These are phyloP conservation scores for Gastrophysa polygoni DNA, from an alignment of 2,888 invertebrate genomes.

Conservation along the genomic window DNA sequence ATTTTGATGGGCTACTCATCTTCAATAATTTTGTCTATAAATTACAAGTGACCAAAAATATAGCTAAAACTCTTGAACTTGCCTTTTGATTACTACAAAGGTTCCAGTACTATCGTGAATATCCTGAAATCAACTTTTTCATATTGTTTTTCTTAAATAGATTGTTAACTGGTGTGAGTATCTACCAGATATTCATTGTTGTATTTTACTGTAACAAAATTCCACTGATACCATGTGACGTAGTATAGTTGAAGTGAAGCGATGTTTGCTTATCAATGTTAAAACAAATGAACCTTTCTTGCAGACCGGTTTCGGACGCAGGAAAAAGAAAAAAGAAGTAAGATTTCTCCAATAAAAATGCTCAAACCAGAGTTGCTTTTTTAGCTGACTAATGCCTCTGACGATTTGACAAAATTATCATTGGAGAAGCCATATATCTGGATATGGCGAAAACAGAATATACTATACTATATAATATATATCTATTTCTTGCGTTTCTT, in stretches of 20 bases:
- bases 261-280: slow-evolving; percentile 58
- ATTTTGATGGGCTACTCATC: too few relatives aligned
- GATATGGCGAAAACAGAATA: slow-evolving; percentile 28
- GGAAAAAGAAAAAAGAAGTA: slow-evolving; percentile 99
- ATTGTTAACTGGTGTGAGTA: not conserved
- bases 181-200: not conserved
- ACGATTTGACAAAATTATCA: slow-evolving; percentile 47
- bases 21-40: too few relatives aligned
- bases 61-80: too few relatives aligned
- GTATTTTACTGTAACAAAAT: slow-evolving; percentile 20
- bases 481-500: slow-evolving; percentile 37
- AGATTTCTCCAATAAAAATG: slow-evolving; percentile 68
- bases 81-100: too few relatives aligned
- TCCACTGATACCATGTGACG: slow-evolving; percentile 36
- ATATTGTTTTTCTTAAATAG: too few relatives aligned
- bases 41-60: too few relatives aligned
- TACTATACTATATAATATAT: slow-evolving; percentile 16
- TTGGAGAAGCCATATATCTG: slow-evolving; percentile 27
- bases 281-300: slow-evolving; percentile 63
- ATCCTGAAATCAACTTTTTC: too few relatives aligned
- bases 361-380: slow-evolving; percentile 55
- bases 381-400: slow-evolving; percentile 55
- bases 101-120: too few relatives aligned
- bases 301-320: slow-evolving; percentile 92
- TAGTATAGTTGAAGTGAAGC: slow-evolving; percentile 45